Evolutionary conservation across 2,797 vertebrate species (phyloP).

Genomic region (Phyllotis vaccarum): DNA sequence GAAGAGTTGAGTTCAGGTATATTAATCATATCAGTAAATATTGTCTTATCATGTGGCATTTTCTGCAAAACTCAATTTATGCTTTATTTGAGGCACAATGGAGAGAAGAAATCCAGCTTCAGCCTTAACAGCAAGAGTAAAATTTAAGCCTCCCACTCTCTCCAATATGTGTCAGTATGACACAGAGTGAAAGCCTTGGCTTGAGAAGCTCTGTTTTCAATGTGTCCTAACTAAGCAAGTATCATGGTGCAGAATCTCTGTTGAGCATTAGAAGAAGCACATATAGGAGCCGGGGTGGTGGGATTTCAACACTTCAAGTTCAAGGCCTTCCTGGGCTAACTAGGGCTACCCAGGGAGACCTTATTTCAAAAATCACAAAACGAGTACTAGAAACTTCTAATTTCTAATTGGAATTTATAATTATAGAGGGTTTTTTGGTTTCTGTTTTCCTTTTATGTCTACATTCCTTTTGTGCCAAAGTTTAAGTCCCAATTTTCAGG

Average conservation of each 20-base stretch:
- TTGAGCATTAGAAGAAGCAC: background rate
- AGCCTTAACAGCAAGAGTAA: background rate
- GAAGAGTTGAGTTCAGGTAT: constrained; percentile 1
- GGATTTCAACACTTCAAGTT: background rate
- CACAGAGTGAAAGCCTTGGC: background rate
- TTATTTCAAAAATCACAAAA: background rate
- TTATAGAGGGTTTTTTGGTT: background rate
- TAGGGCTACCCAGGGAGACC: background rate
- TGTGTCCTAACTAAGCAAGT: background rate
- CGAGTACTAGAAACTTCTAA: background rate
- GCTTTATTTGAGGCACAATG: background rate
- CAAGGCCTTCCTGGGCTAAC: background rate
- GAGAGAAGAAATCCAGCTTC: background rate
- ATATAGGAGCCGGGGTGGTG: background rate
- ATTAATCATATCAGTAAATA: background rate
- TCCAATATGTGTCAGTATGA: background rate
- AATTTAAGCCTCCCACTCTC: background rate
- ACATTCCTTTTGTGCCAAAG: background rate
- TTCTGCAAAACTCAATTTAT: background rate
- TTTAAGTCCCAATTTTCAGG: background rate
- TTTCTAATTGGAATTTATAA: constrained; percentile 47
- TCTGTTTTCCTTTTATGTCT: constrained; percentile 32
- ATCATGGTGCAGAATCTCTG: background rate
- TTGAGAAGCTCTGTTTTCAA: background rate
- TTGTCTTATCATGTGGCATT: background rate